Evolutionary conservation across 2,797 vertebrate genomes (phyloP), one percentile per base, ranked within the genome.

Genomic region (Siniperca undulata): DNA sequence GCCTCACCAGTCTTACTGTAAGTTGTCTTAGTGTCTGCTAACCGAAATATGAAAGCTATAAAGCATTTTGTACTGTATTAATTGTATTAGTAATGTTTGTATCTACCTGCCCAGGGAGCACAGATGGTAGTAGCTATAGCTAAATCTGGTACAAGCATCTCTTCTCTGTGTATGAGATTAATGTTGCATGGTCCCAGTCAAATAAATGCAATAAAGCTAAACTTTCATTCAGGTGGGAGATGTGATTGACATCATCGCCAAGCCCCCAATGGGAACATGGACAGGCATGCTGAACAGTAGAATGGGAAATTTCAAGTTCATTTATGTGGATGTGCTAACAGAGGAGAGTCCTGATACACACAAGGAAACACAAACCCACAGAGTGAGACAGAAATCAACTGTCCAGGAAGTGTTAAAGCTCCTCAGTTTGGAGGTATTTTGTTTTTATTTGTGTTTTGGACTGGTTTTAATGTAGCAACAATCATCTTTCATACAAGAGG

Each of bases 251-350:
- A 97, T 99, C 71, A 97, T 99, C 76, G 95, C 95, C 87, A 99
- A 97, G 93, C 96, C 97, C 0, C 95, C 97, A 19, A 98, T 98
- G 97, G 98, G 98, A 40, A 99, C 97, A 90, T 99, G 98, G 98
- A 98, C 96, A 0, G 98, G 98, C 59, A 94, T 97, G 95, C 82
- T 99, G 81, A 97, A 98, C 53, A 96, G 96, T 84, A 97, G 96
- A 90, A 91, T 97, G 24, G 98, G 98, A 67, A 97, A 93, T 85
- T 99, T 99, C 91, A 99, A 99, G 92, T 99, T 99, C 84, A 97
- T 99, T 93, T 99, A 99, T 0, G 98, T 99, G 80, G 97, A 99
- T 56, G 76, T 97, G 92, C 78, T 99, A 65, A 85, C 91, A 44
- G 97, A 97, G 90, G 95, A 96, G 62, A 96, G 94, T 84, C 86